Percentiles rank a stretch among this genome's conserved stretches.
These are phyloP conservation scores for Synergus laeviventris DNA, from an alignment of 2,888 invertebrate species.

Conservation along the genomic window DNA sequence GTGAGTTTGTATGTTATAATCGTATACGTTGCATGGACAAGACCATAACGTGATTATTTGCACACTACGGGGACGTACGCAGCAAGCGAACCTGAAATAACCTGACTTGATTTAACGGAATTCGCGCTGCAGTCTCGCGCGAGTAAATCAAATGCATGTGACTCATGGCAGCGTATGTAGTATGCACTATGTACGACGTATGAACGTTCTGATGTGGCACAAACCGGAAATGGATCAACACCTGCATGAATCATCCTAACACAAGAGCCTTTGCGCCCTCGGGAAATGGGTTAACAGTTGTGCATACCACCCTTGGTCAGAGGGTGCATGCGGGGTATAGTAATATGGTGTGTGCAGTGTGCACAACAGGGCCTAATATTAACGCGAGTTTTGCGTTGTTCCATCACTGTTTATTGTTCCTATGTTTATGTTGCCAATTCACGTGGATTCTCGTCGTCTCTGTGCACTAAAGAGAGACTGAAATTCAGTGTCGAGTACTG, in stretches of 20 bases:
- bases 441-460: background rate
- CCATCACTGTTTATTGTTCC: constrained; percentile 12
- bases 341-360: background rate
- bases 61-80: constrained; percentile 30
- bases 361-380: background rate
- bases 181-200: constrained; percentile 45
- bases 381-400: background rate
- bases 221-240: constrained; percentile 64
- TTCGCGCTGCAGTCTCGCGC: constrained; percentile 45
- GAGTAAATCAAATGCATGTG: constrained; percentile 66
- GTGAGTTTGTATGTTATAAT: background rate
- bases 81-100: constrained; percentile 49
- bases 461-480: background rate
- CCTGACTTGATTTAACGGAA: constrained; percentile 56
- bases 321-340: background rate
- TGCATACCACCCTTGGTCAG: constrained; percentile 41
- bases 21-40: background rate
- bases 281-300: constrained; percentile 53
- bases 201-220: constrained; percentile 48
- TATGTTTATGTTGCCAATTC: background rate
- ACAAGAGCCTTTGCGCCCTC: constrained; percentile 44
- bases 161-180: constrained; percentile 41
- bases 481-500: background rate
- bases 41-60: background rate
- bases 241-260: constrained; percentile 63